Evolutionary conservation across 2,113 vertebrate species (phyloP), one percentile per base, ranked within the genome.

Genomic region (Cebidichthys violaceus): DNA sequence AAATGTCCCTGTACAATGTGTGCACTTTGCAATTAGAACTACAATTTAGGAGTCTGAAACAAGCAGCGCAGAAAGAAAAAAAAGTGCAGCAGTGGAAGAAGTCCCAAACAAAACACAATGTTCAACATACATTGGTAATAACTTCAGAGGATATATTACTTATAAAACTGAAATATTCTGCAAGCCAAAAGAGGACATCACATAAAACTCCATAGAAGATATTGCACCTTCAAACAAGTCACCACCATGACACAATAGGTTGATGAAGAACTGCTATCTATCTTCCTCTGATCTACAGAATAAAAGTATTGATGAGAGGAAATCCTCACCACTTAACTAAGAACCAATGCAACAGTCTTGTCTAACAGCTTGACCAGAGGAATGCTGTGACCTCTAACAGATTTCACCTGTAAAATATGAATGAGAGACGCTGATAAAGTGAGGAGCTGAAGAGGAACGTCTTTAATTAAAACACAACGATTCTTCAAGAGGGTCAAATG

Each of bases 231-330:
- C 27, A 70, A 47, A 54, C 37, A 24, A n/a, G 6, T 47, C n/a
- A n/a, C 33, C 9, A 2, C 2, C 2, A 29, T 29, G 33, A 35
- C 20, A 24, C 14, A 66, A 11, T 6, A 67, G 9, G 4, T 7
- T 11, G 52, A 55, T 57, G 20, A n/a, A 65, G 33, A 68, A 18
- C 52, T 41, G 39, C 43, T 14, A 0, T 65, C 47, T 35, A 8
- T 45, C 22, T 17, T n/a, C 59, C n/a, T 62, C 22, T 62, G 50
- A 77, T 81, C 65, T 52, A 24, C 3, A 37, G 47, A 82, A 70
- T 54, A 15, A 72, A 79, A 76, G 77, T n/a, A 6, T 2, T 79
- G 68, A 81, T 78, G 27, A 71, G 52, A 68, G 50, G 11, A 67
- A 45, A 69, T 83, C 60, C 35, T 59, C 70, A 18, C 64, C n/a